Evolutionary conservation across 2,797 vertebrate genomes (phyloP).

Genomic region (Smutsia temminckii): DNA sequence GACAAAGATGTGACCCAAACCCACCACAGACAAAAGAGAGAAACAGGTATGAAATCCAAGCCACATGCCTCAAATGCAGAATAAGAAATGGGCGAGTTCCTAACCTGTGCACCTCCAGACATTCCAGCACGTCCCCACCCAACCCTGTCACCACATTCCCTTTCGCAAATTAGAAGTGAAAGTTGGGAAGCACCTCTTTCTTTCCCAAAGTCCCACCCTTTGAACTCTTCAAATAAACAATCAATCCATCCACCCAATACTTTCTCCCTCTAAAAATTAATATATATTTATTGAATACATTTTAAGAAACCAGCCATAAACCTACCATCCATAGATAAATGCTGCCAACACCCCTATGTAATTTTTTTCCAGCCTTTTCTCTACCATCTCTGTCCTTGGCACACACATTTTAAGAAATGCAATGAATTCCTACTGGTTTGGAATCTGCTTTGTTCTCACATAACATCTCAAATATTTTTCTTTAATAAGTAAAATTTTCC

Average conservation of each 20-base stretch:
- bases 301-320: background rate
- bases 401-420: background rate
- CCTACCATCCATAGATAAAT: background rate
- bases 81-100: background rate
- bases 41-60: fast-evolving
- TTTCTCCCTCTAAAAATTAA: background rate
- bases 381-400: background rate
- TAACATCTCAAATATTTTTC: background rate
- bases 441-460: background rate
- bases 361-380: background rate
- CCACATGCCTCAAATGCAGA: background rate
- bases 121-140: background rate
- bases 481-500: background rate
- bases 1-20: background rate
- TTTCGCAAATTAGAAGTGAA: background rate
- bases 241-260: background rate
- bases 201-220: background rate
- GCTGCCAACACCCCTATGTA: background rate
- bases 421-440: conserved; percentile 7
- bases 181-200: background rate
- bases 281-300: background rate
- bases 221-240: background rate
- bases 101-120: background rate
- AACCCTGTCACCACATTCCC: background rate
- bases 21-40: background rate